Base-by-base conservation (phyloP, 2,888 invertebrate genomes). In the Drosophila limbata region DNA sequence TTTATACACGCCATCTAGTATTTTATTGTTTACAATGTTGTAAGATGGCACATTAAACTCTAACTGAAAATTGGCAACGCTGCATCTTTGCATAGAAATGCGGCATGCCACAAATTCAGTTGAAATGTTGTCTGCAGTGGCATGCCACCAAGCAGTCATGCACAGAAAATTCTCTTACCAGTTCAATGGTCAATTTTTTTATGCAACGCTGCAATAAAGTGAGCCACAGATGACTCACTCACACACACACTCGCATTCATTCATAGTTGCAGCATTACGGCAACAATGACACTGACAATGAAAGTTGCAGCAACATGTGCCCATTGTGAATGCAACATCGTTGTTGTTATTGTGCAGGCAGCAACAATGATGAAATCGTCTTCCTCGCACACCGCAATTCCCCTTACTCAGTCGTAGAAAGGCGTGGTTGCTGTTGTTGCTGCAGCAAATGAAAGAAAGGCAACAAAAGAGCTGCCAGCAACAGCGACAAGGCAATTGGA, bases 261-360 rank as follows among this genome's bases (percentile, higher is more conserved):
- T 25, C 55, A 44, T 10, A 52, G 53, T 28, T 11, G n/a, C 52
- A 65, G 52, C 63, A 65, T 61, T 52, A 72, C 48, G 40, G 57
- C 78, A 81, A 81, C 89, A 84, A 88, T 84, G 84, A 89, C 84
- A 88, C 74, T 84, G 90, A 75, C 90, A 84, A 89, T 84, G 84
- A 84, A 89, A 85, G 77, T 73, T 85, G 74, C 72, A 69, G 70
- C 76, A 76, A 65, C 67, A 76, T 79, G 63, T 70, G 62, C 25
- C 37, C 75, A 69, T 74, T 68, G 69, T 68, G 47, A 47, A 42
- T 64, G 66, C 72, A 86, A 76, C 85, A 71, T 57, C 44, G 64
- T 45, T 47, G 70, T 67, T 70, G 70, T 57, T 74, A 57, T 73
- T 84, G 87, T 81, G 76, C 76, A 78, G 59, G 63, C 72, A 60